phyloP scores from a whole-genome alignment of 2,888 invertebrate species.

The Caenorhabditis sp. region DNA sequence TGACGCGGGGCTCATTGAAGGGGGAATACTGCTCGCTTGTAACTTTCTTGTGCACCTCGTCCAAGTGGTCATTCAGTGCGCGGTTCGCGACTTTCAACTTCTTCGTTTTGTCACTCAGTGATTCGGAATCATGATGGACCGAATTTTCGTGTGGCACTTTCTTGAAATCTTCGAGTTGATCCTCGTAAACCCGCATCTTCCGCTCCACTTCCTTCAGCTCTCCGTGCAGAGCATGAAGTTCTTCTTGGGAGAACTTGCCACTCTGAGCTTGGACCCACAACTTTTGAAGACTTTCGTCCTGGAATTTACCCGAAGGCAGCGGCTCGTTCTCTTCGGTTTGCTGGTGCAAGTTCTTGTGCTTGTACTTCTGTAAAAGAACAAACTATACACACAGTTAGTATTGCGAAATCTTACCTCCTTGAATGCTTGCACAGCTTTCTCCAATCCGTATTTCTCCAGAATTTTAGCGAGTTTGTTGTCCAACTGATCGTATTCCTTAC shows the following conservation, averaged over 20 bases:
- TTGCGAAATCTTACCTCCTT: constrained; percentile 70
- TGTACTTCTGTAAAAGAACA: constrained; percentile 63
- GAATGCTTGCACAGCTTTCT: constrained; percentile 75
- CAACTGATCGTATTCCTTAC: constrained; percentile 65
- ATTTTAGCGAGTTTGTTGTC: constrained; percentile 75
- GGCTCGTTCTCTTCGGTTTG: constrained; percentile 51
- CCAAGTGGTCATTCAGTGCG: constrained; percentile 60
- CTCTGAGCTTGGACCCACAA: constrained; percentile 75
- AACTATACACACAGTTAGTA: not conserved
- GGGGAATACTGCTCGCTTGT: constrained; percentile 64
- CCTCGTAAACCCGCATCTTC: constrained; percentile 66
- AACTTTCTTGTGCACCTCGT: constrained; percentile 55
- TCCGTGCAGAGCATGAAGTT: constrained; percentile 67
- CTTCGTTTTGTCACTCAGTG: constrained; percentile 29
- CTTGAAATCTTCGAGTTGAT: constrained; percentile 64
- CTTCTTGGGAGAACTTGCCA: constrained; percentile 69
- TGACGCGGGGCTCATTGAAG: constrained; percentile 75
- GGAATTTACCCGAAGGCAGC: constrained; percentile 64
- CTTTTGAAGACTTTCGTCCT: constrained; percentile 73
- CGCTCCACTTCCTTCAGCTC: constrained; percentile 70
- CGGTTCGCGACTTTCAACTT: constrained; percentile 57
- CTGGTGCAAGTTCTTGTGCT: constrained; percentile 60
- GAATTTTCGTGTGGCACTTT: constrained; percentile 70
- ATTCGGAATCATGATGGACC: constrained; percentile 55
- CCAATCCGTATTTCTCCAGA: constrained; percentile 77